Conservation (phyloP, 2,797 vertebrate genomes). For the Mormyrops attenuatus region DNA sequence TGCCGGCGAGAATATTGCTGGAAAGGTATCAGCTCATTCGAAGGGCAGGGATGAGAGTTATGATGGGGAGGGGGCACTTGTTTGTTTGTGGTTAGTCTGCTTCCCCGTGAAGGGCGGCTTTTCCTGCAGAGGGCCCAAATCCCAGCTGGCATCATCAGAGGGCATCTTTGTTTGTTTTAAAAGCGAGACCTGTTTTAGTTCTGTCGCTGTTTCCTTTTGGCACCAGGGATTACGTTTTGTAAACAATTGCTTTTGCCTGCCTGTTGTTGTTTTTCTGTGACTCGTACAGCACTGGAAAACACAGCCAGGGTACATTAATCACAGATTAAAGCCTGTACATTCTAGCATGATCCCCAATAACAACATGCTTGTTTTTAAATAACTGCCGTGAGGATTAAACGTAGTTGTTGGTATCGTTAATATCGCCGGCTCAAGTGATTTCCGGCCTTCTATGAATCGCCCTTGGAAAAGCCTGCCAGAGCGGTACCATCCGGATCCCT, state of each 20-base stretch:
- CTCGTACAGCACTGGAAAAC: conserved; percentile 12
- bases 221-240: conserved; percentile 28
- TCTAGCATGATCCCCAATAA: conserved; percentile 32
- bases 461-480: conserved; percentile 41
- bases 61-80: conserved; percentile 30
- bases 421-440: conserved; percentile 58
- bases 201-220: background rate
- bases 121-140: conserved; percentile 31
- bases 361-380: conserved; percentile 54
- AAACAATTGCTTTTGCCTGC: conserved; percentile 12
- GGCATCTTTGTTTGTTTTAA: conserved; percentile 18
- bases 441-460: conserved; percentile 35
- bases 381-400: conserved; percentile 29
- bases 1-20: background rate
- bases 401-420: conserved; percentile 68
- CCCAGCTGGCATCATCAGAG: conserved; percentile 10
- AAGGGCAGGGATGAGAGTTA: conserved; percentile 43
- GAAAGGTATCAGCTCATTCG: conserved; percentile 29
- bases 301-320: conserved; percentile 32
- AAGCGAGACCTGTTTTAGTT: conserved; percentile 13
- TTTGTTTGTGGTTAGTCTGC: conserved; percentile 29
- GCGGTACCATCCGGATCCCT: conserved; percentile 40
- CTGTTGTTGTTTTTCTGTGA: conserved; percentile 8
- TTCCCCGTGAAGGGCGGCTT: conserved; percentile 5
- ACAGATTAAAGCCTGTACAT: conserved; percentile 22